Base-by-base conservation (phyloP, 1,140 invertebrate genomes). In the Lasioglossum albipes region DNA sequence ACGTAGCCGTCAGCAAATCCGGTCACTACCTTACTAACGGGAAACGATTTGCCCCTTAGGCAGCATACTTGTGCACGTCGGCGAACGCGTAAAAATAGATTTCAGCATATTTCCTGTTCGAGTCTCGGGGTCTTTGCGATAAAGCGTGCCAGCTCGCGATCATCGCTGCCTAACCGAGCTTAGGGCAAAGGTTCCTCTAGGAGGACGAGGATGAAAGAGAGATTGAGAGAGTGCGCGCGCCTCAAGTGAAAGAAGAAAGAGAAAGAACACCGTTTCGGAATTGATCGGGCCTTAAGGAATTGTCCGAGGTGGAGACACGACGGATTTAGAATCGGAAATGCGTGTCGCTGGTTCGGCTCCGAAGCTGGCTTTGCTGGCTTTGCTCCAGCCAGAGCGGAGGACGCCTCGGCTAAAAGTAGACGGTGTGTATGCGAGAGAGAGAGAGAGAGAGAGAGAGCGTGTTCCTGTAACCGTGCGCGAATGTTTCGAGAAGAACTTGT, bases 331-430 rank as follows among this genome's bases (percentile, higher is more conserved):
- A 90, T 93, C 87, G 90, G 89, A 91, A 92, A 92, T 92, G 87
- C 92, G 91, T 90, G 90, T 90, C 87, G 89, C 79, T 81, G 78
- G 54, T 84, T 84, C 85, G 67, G 16, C 81, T 76, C 12, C 45
- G 45, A 49, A 3, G 45, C 73, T 82, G 81, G 83, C 74, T 36
- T 36, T 36, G 2, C 31, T 88, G 85, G 83, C 83, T 81, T 36
- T 68, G 59, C 78, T 84, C 87, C 84, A 88, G 82, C 88, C 84
- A 77, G 83, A 90, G 87, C 86, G 45, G 69, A 73, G 68, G 77
- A 76, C 87, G 87, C 91, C 88, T 92, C 91, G 92, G 92, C 92
- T 93, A 93, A 93, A 93, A 93, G 91, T 93, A 93, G 91, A 92
- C 87, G 79, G 85, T 83, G 83, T 20, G 20, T 16, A 36, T 10